Evolutionary conservation across 1,140 invertebrate genomes (phyloP).

Genomic region (Aphaenogaster floridana): DNA sequence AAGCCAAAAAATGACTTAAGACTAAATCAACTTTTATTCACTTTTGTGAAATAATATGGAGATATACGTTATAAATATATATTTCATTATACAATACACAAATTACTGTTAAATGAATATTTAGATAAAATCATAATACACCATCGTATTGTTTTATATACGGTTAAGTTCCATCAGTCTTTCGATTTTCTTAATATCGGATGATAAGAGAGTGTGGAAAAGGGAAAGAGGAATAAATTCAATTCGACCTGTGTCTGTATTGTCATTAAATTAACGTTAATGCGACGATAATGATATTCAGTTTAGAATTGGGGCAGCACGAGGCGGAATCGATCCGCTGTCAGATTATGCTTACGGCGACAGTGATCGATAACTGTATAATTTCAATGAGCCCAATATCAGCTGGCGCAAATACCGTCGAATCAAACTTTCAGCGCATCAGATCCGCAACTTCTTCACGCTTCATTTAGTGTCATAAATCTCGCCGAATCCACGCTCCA

Average conservation of each 20-base stretch:
- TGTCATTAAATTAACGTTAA: conserved; percentile 62
- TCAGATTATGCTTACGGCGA: conserved; percentile 62
- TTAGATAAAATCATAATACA: not conserved
- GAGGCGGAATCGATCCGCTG: conserved; percentile 55
- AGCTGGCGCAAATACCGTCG: conserved; percentile 55
- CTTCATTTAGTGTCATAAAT: conserved; percentile 65
- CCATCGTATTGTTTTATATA: not conserved
- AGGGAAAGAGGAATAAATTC: not conserved
- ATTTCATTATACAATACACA: not conserved
- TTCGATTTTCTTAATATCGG: not conserved
- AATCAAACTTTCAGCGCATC: conserved; percentile 61
- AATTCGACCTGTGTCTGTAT: conserved; percentile 37
- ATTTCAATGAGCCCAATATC: conserved; percentile 65
- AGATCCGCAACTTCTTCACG: conserved; percentile 58
- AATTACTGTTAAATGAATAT: not conserved
- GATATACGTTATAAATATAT: not conserved
- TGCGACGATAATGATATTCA: conserved; percentile 59
- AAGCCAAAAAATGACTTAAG: not conserved
- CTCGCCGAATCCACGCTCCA: conserved; percentile 18
- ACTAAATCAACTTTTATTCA: conserved; percentile 6
- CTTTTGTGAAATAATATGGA: not conserved
- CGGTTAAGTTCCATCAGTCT: not conserved
- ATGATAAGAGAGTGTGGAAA: not conserved
- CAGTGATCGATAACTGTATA: conserved; percentile 66
- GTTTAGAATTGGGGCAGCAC: conserved; percentile 58